Base-by-base conservation (phyloP, 2,888 invertebrate species). In the Stegophylla sp. region DNA sequence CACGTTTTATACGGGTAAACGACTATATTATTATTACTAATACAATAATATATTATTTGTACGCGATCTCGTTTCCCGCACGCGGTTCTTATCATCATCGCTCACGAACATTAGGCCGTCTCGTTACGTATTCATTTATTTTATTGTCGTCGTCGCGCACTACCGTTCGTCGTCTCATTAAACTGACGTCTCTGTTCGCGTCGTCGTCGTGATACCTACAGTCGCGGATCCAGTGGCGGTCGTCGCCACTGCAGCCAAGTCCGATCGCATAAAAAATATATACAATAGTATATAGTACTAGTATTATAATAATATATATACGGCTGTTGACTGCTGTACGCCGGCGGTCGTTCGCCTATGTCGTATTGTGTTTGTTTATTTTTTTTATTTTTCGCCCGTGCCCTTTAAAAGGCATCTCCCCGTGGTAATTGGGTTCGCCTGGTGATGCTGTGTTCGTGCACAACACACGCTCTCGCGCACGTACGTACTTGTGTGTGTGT, bases 101-200 rank as follows among this genome's bases (percentile, higher is more conserved):
- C 20, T 77, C 67, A 66, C 64, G 64, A 41, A 75, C 75, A 51
- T 75, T 51, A 61, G 41, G 17, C 28, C 43, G 41, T 59, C 51
- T 71, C 71, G 71, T 79, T 71, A 79, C 41, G 61, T 79, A 79
- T 79, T 79, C 79, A 71, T 79, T 79, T 71, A 79, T 79, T 79
- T 79, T 71, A 79, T 79, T 71, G 61, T 71, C 51, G 79, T 77
- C 48, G 48, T 20, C n/a, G 28, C 73, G 26, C 4, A n/a, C n/a
- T 15, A 43, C 26, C 74, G 53, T 59, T 69, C 77, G 69, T 69
- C 77, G 69, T 79, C 71, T 79, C 79, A 51, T 79, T 79, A 71
- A 79, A 71, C 51, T 61, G 79, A 79, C 71, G 59, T 79, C 79
- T 79, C 71, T 79, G 71, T 79, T 69, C 48, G 48, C 63, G 48